phyloP scores from a whole-genome alignment of 2,888 invertebrate genomes.

The Drosophila glabriapex region DNA sequence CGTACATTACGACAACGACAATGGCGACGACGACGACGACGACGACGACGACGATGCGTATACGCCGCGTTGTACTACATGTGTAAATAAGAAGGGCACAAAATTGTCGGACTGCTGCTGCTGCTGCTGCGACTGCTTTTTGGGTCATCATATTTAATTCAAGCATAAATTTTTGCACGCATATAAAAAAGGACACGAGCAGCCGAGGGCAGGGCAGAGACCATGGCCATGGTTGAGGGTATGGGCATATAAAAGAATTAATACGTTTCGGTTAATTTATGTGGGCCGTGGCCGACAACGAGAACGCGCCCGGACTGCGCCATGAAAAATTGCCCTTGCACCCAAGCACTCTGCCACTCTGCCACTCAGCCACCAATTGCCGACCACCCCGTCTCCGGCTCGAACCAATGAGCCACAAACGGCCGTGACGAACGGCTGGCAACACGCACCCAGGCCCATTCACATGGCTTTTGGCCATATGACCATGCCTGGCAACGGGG shows the following conservation, averaged over 20 bases:
- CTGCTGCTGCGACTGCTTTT: slow-evolving; percentile 69
- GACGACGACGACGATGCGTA: slow-evolving; percentile 51
- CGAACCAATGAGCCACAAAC: slow-evolving; percentile 79
- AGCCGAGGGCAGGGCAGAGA: slow-evolving; percentile 14
- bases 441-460: slow-evolving; percentile 47
- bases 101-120: slow-evolving; percentile 30
- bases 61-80: slow-evolving; percentile 76
- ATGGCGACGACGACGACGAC: slow-evolving; percentile 19
- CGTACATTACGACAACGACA: slow-evolving; percentile 66
- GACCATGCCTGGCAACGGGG: slow-evolving; percentile 14
- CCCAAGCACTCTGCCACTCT: neutral
- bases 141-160: slow-evolving; percentile 82
- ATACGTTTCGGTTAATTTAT: slow-evolving; percentile 82
- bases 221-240: slow-evolving; percentile 1
- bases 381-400: slow-evolving; percentile 2
- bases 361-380: no score
- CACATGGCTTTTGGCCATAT: slow-evolving; percentile 19
- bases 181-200: slow-evolving; percentile 66
- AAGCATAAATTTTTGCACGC: slow-evolving; percentile 78
- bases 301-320: slow-evolving; percentile 14
- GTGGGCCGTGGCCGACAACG: slow-evolving; percentile 46
- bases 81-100: slow-evolving; percentile 69
- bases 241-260: slow-evolving; percentile 74
- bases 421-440: slow-evolving; percentile 72
- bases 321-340: slow-evolving; percentile 67